Base-by-base conservation (phyloP, 1,140 invertebrate genomes). In the Stratiolaelaps scimitus region DNA sequence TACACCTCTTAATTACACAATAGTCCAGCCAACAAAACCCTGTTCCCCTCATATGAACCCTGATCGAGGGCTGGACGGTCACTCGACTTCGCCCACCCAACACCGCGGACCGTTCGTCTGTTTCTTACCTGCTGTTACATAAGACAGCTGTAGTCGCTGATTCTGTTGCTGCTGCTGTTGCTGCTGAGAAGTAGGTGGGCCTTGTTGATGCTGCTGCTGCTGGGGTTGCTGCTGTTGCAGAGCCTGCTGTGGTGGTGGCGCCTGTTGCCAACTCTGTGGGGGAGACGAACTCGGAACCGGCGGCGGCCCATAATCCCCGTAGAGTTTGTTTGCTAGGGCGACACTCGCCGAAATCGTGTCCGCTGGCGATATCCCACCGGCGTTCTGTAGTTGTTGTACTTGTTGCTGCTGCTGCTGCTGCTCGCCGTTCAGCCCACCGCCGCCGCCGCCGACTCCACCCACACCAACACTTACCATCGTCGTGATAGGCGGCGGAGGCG, bases 241-340 rank as follows among this genome's bases (percentile, higher is more conserved):
- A 10, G 34, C 34, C 34, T 40, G 34, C 34, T 4, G 5, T 10
- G 34, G 34, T 10, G 34, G 53, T 23, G 53, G 15, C 10, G 53
- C 1, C 53, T 60, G 53, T 17, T 15, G 26, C 53, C 53, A 60
- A 23, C 15, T 60, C 17, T 26, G 53, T 1, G 53, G 53, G 26
- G 53, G 53, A 13, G 53, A 60, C 20, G 34, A 26, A 23, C 34
- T 60, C 26, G 53, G 15, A 23, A 40, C 34, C 34, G 34, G 34
- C 10, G 34, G 10, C 5, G 53, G 26, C 10, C 53, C 53, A 34
- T 60, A 60, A 34, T 60, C 53, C 15, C 26, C 53, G 10, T 60
- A 60, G 34, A 60, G 53, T 60, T 60, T 60, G 34, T 60, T 60
- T 26, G 53, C 26, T 34, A 60, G 34, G 10, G 34, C 34, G 34